Base-by-base conservation (phyloP, 2,113 vertebrate genomes). In the Megalops atlanticus region DNA sequence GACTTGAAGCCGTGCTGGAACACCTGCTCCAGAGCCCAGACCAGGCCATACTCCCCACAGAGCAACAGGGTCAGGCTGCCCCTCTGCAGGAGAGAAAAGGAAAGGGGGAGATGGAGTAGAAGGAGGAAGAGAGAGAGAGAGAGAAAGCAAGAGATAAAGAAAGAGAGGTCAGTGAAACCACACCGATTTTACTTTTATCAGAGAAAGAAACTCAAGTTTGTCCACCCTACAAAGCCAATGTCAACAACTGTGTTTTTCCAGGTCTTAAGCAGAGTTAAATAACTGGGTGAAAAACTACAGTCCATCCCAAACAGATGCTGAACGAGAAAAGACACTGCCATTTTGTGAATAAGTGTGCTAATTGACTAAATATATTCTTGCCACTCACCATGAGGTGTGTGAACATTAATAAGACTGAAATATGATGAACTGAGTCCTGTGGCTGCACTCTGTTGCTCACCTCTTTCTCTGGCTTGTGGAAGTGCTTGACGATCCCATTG, bases 401-500 rank as follows among this genome's bases (percentile, higher is more conserved):
- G n/a, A n/a, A n/a, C n/a, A n/a, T n/a, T n/a, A n/a, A n/a, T n/a
- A n/a, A n/a, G n/a, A n/a, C n/a, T n/a, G n/a, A n/a, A n/a, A n/a
- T n/a, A n/a, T n/a, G n/a, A n/a, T n/a, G n/a, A n/a, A n/a, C n/a
- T n/a, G n/a, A n/a, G n/a, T n/a, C n/a, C n/a, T n/a, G n/a, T n/a
- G n/a, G n/a, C n/a, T n/a, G n/a, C n/a, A n/a, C n/a, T n/a, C n/a
- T n/a, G n/a, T n/a, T 0, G 74, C 94, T 95, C 86, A 99, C 98
- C 98, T 99, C 98, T 91, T 99, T 99, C 89, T 99, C 98, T 31
- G 98, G 98, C 78, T 99, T 99, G 91, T 99, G 98, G 91, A 99
- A 99, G 86, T 99, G 98, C 89, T 99, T 99, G 80, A 99, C 98
- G 52, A 99, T 98, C 82, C 98, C 97, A 80, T 99, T 99, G 88